Evolutionary conservation across 1,140 invertebrate genomes (phyloP), one percentile per base, ranked within the genome.

Genomic region (Zaprionus ornatus): DNA sequence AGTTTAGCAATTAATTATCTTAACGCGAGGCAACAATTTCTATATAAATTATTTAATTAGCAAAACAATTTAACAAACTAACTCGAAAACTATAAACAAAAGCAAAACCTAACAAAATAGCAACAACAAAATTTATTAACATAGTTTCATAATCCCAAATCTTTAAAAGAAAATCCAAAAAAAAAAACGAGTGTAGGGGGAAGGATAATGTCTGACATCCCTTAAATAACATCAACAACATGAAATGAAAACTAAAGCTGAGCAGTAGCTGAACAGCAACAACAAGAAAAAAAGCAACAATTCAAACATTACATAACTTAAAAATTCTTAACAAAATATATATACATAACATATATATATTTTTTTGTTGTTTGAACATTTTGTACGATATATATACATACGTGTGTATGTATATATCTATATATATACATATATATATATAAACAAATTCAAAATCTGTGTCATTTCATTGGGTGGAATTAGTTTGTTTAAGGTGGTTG

Each of bases 321-420:
- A 62, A 55, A 56, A 48, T 62, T 74, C 65, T 68, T 74, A 62
- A 64, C 60, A 71, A 72, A 65, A 62, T 60, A 74, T 67, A 74
- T 61, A 73, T 67, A 73, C 27, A 61, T 60, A 50, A 67, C 21
- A 66, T 54, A 70, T 63, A 69, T 62, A 61, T 70, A 48, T 60
- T 54, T 70, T 68, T 69, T 74, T 69, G 66, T 74, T 74, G 59
- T 74, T 70, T 74, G 66, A 70, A 74, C 52, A 57, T 74, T 74
- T 74, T 70, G 72, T 69, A 69, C 71, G 71, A 74, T 68, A 67
- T 68, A 62, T 67, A 61, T 61, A 57, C 17, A 68, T 68, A 68
- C 40, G n/a, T 45, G n/a, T 17, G n/a, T 45, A 17, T 45, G n/a
- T 45, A 69, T 61, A 61, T 12, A 66, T 56, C 55, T 54, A 74